Conservation (phyloP, 2,113 vertebrate species). For the Alethe diademata region DNA sequence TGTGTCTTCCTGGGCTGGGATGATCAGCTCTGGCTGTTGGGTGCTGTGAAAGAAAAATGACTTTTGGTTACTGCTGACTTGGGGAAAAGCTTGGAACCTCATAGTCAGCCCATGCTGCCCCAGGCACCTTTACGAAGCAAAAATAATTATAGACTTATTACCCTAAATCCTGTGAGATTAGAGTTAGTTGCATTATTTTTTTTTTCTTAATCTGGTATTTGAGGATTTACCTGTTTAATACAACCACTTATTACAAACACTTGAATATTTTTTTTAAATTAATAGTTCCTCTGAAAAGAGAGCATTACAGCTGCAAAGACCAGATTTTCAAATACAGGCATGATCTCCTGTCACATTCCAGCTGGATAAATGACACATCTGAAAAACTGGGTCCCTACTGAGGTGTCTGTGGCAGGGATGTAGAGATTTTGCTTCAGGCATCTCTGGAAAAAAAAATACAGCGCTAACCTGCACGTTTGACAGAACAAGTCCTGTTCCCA, state of each 20-base stretch:
- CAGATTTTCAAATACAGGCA: not conserved
- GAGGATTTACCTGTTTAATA: conserved; percentile 42
- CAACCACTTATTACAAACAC: not conserved
- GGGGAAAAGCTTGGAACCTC: not conserved
- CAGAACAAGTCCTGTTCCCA: not conserved
- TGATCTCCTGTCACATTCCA: not conserved
- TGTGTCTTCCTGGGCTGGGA: not conserved
- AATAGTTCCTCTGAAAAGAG: not conserved
- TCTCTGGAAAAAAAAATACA: not conserved
- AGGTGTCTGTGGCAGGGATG: not conserved
- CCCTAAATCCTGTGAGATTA: conserved; percentile 23
- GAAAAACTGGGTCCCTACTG: not conserved
- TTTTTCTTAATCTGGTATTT: not conserved
- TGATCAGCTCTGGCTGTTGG: not conserved
- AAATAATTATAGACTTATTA: conserved; percentile 29
- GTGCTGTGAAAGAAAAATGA: not conserved
- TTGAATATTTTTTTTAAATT: not conserved
- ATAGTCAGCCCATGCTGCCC: not conserved
- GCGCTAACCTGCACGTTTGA: not conserved
- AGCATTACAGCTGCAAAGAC: not conserved
- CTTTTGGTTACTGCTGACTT: not conserved
- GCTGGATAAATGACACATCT: not conserved
- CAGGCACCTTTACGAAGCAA: not conserved
- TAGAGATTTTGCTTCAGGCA: not conserved
- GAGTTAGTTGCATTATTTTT: not conserved